Percentiles rank a stretch among this genome's conserved stretches.
phyloP scores from a whole-genome alignment of 1,140 invertebrate species.

The Euura lappo region DNA sequence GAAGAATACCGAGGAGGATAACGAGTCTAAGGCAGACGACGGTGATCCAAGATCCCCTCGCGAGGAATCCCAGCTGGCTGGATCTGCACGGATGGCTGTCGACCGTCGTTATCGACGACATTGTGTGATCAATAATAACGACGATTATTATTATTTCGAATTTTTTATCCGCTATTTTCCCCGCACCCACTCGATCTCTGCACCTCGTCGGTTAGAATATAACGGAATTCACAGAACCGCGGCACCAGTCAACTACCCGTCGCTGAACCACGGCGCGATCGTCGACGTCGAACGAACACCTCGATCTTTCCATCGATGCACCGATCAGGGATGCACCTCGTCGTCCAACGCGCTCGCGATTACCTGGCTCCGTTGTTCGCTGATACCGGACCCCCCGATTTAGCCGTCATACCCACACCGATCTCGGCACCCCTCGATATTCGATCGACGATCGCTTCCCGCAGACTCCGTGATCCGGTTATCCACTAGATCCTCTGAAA shows the following conservation, averaged over 20 bases:
- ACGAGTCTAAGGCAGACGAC: conserved; percentile 39
- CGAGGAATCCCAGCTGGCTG: conserved; percentile 32
- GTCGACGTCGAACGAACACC: too few species aligned
- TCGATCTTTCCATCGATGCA: too few species aligned
- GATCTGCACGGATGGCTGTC: not conserved
- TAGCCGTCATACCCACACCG: conserved; percentile 47
- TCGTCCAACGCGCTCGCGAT: too few species aligned
- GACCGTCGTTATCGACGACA: conserved; percentile 12
- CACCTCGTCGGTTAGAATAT: not conserved
- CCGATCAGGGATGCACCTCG: too few species aligned
- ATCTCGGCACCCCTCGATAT: too few species aligned
- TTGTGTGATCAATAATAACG: not conserved
- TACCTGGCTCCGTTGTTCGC: not conserved
- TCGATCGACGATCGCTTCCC: too few species aligned
- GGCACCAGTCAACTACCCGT: not conserved
- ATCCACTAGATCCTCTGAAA: too few species aligned
- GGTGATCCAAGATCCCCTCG: conserved; percentile 34
- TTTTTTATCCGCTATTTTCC: not conserved
- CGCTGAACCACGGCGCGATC: not conserved
- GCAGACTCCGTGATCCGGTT: too few species aligned
- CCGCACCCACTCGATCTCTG: not conserved
- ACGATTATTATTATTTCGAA: too few species aligned
- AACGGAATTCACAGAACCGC: not conserved
- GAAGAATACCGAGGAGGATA: conserved; percentile 47
- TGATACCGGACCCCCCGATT: conserved; percentile 42